These are phyloP conservation scores for Cacoxenus indagator DNA, from an alignment of 2,888 invertebrate genomes.

Conservation along the genomic window DNA sequence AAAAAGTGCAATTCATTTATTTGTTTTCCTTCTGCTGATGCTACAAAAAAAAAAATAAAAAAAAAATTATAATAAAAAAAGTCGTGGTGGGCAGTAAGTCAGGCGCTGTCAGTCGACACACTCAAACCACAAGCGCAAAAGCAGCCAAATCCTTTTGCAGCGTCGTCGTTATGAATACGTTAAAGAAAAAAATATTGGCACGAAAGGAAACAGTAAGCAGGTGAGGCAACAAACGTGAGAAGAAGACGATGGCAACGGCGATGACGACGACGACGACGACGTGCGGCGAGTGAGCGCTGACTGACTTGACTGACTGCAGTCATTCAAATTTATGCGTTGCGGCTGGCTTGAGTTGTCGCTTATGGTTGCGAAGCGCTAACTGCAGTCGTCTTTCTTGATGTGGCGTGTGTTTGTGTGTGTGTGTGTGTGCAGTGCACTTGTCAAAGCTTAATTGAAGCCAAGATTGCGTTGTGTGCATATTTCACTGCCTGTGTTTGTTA, in stretches of 20 bases:
- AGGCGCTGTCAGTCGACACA: too few species aligned
- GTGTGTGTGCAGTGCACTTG: conserved; percentile 62
- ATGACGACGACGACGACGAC: too few species aligned
- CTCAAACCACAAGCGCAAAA: conserved; percentile 26
- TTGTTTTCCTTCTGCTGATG: conserved; percentile 56
- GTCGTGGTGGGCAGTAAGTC: too few species aligned
- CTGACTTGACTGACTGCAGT: conserved; percentile 30
- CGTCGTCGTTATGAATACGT: conserved; percentile 14
- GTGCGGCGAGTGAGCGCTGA: neutral
- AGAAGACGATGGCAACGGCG: too few species aligned
- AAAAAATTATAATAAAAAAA: too few species aligned
- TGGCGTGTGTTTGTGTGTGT: conserved; percentile 26
- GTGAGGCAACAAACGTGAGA: too few species aligned
- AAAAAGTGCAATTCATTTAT: conserved; percentile 65
- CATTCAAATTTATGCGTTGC: conserved; percentile 56
- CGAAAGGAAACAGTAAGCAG: conserved; percentile 4
- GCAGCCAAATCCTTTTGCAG: conserved; percentile 45
- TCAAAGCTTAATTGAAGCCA: conserved; percentile 70
- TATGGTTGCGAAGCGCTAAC: conserved; percentile 5
- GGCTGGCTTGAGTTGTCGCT: conserved; percentile 44
- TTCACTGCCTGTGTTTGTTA: conserved; percentile 23
- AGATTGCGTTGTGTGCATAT: conserved; percentile 48
- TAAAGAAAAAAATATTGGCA: conserved; percentile 20
- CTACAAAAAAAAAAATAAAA: conserved; percentile 17
- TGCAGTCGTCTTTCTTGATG: conserved; percentile 28